These are phyloP conservation scores for Amphimedon queenslandica DNA, from an alignment of 37 sponge, comb jelly and placozoan genomes.

Conservation along the genomic window DNA sequence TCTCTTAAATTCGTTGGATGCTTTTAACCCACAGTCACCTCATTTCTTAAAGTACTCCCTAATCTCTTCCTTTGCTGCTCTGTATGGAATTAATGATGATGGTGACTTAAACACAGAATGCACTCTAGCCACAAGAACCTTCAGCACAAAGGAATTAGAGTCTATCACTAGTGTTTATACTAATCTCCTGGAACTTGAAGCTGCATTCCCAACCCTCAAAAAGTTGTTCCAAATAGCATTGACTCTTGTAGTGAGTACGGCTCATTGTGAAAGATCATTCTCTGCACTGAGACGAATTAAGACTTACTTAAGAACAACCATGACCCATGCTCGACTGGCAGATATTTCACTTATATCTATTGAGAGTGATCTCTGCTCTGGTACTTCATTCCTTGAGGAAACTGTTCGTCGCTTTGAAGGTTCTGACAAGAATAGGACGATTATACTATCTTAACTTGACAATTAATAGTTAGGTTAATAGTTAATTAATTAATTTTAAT, in stretches of 20 bases:
- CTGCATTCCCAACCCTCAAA: no score
- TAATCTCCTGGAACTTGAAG: no score
- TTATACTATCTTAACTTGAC: no score
- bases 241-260: background rate
- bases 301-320: background rate
- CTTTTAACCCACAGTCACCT: slow-evolving; percentile 13
- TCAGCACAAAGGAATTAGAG: no score
- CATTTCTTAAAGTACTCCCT: slow-evolving; percentile 4
- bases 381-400: no score
- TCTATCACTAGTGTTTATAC: no score
- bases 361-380: no score
- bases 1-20: slow-evolving; percentile 22
- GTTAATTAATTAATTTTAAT: no score
- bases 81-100: background rate
- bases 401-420: no score
- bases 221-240: no score
- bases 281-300: background rate
- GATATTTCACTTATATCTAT: background rate
- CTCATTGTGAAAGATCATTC: background rate
- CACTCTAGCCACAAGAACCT: slow-evolving; percentile 22
- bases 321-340: background rate
- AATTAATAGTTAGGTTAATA: no score
- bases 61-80: background rate
- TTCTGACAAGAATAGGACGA: no score
- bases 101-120: slow-evolving; percentile 13